Evolutionary conservation across 1,140 invertebrate genomes (phyloP).

Genomic region (Thaumetopoea pityocampa): DNA sequence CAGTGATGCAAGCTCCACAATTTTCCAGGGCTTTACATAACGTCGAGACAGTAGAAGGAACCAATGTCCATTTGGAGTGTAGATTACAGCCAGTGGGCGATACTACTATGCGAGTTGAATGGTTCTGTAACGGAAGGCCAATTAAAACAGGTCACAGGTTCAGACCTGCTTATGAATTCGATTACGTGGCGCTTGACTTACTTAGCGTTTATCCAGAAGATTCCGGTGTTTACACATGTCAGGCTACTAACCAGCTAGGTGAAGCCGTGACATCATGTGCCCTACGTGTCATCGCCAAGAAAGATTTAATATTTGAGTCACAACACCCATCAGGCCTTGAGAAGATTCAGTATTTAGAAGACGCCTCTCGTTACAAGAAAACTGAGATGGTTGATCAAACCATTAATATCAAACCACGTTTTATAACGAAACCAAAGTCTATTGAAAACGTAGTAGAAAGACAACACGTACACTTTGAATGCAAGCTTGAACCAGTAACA

Average conservation of each 20-base stretch:
- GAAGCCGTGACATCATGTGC: slow-evolving; percentile 96
- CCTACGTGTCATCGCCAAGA: slow-evolving; percentile 91
- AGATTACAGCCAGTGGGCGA: slow-evolving; percentile 96
- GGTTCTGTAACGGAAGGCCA: slow-evolving; percentile 95
- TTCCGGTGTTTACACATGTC: slow-evolving; percentile 96
- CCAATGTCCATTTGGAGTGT: slow-evolving; percentile 95
- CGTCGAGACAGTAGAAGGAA: slow-evolving; percentile 93
- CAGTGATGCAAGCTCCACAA: slow-evolving; percentile 87
- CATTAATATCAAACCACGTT: slow-evolving; percentile 87
- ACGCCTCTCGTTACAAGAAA: slow-evolving; percentile 89
- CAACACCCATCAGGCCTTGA: slow-evolving; percentile 92
- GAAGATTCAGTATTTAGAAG: slow-evolving; percentile 94
- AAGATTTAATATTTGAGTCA: slow-evolving; percentile 88
- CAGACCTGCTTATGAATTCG: slow-evolving; percentile 97
- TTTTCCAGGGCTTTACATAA: slow-evolving; percentile 93
- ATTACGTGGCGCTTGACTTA: slow-evolving; percentile 97
- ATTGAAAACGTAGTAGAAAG: slow-evolving; percentile 91
- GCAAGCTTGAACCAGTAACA: slow-evolving; percentile 96
- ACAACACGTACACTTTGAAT: slow-evolving; percentile 97
- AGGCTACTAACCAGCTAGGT: slow-evolving; percentile 92
- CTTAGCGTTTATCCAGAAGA: slow-evolving; percentile 97
- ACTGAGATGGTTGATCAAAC: slow-evolving; percentile 89
- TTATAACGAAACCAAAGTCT: slow-evolving; percentile 91
- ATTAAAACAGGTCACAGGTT: slow-evolving; percentile 95
- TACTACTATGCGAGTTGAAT: slow-evolving; percentile 96